Conservation (phyloP, 2,888 invertebrate species). For the Helobdella robusta region DNA sequence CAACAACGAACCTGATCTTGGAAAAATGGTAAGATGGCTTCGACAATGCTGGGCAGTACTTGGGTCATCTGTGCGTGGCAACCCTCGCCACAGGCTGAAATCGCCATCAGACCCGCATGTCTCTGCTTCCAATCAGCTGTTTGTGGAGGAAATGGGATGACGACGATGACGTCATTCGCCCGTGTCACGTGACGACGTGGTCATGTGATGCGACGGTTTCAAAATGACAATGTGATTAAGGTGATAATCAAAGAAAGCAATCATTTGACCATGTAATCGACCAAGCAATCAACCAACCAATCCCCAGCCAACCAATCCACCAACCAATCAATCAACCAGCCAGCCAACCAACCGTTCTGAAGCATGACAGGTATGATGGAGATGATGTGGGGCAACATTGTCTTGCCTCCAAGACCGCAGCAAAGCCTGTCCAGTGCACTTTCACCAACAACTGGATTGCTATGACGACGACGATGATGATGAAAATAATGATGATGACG, state of each 20-base stretch:
- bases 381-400: constrained; percentile 79
- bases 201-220: no score
- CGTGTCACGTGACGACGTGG: no score
- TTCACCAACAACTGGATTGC: constrained; percentile 88
- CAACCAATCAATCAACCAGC: no score
- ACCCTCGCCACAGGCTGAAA: constrained; percentile 94
- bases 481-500: background rate
- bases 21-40: constrained; percentile 74
- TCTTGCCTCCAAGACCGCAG: constrained; percentile 89
- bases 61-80: constrained; percentile 96
- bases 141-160: background rate
- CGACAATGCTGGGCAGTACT: constrained; percentile 82
- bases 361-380: constrained; percentile 78
- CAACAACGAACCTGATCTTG: constrained; percentile 63
- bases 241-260: no score
- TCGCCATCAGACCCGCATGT: constrained; percentile 97
- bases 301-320: no score
- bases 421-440: constrained; percentile 90
- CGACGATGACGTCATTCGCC: background rate
- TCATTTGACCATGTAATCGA: no score
- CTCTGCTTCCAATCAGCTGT: constrained; percentile 52
- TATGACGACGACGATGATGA: constrained; percentile 45
- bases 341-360: constrained; percentile 54
- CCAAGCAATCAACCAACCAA: no score
- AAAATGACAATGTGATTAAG: no score